Conservation (phyloP, 2,113 vertebrate genomes). For the Cairina moschata region DNA sequence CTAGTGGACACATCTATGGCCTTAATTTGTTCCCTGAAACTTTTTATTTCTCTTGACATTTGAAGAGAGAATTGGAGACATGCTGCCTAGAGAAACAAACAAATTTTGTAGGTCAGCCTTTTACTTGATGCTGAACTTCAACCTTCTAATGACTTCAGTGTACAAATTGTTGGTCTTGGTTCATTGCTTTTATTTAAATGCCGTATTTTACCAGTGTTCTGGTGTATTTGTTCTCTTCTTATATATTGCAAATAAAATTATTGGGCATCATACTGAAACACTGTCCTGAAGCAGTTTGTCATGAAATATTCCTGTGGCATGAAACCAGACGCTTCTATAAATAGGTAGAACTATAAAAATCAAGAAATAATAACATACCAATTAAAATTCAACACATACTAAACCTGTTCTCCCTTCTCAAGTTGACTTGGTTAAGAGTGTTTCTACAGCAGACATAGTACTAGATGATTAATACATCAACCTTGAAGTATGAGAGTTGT, state of each 20-base stretch:
- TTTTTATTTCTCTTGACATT: not conserved
- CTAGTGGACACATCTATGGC: not conserved
- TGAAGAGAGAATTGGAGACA: not conserved
- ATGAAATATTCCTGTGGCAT: not conserved
- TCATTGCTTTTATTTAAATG: not conserved
- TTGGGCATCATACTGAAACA: not conserved
- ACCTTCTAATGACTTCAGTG: not conserved
- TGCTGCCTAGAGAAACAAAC: not conserved
- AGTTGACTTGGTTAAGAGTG: conserved; percentile 5
- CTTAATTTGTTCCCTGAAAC: not conserved
- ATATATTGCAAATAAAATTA: not conserved
- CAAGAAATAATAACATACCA: not conserved
- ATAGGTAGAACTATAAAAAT: conserved; percentile 14
- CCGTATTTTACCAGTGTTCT: not conserved
- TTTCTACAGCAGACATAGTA: conserved; percentile 16
- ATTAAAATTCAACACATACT: conserved; percentile 29
- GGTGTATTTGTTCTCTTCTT: not conserved
- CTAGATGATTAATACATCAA: conserved; percentile 33
- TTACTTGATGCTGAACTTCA: not conserved
- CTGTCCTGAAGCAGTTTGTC: not conserved
- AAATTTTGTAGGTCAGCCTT: not conserved
- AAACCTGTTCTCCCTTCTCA: not conserved
- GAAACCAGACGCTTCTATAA: not conserved
- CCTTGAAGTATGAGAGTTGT: not conserved
- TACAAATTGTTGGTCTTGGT: not conserved